Conservation (phyloP, 2,113 vertebrate species). For the Larimichthys crocea region DNA sequence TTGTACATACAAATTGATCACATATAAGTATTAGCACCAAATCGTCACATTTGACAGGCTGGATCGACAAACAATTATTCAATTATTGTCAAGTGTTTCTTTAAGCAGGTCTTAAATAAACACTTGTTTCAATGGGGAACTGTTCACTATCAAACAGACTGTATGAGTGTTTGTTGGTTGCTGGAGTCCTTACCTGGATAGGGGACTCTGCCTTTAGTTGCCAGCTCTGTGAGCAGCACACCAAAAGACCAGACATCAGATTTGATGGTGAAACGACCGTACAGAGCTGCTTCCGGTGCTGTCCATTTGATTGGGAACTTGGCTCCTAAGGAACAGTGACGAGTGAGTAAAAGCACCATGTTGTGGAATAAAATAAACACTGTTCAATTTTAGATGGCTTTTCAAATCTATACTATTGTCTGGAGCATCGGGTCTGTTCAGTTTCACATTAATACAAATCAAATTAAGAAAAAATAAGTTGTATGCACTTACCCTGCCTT, state of each 20-base stretch:
- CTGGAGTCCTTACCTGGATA: conserved; percentile 89
- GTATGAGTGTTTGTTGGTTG: not conserved
- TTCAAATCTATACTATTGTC: not conserved
- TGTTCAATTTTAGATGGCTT: not conserved
- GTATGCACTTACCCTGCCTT: conserved; percentile 88
- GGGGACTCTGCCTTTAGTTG: conserved; percentile 96
- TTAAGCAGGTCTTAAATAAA: not conserved
- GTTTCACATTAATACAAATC: not conserved
- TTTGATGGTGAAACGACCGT: conserved; percentile 98
- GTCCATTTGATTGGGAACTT: conserved; percentile 99
- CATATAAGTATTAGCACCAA: not conserved
- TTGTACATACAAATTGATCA: not conserved
- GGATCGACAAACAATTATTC: not conserved
- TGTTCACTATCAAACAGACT: not conserved
- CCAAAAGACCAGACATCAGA: conserved; percentile 99
- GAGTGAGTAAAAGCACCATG: not conserved
- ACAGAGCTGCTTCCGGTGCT: conserved; percentile 95
- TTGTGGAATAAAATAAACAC: not conserved
- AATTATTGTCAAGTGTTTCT: not conserved
- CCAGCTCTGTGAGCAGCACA: conserved; percentile 94
- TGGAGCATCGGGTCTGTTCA: not conserved
- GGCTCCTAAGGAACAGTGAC: conserved; percentile 83
- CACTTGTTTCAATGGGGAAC: not conserved
- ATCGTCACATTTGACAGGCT: not conserved
- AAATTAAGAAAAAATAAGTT: not conserved